phyloP scores from a whole-genome alignment of 2,888 invertebrate species.

The Lepeophtheirus nordmannii region DNA sequence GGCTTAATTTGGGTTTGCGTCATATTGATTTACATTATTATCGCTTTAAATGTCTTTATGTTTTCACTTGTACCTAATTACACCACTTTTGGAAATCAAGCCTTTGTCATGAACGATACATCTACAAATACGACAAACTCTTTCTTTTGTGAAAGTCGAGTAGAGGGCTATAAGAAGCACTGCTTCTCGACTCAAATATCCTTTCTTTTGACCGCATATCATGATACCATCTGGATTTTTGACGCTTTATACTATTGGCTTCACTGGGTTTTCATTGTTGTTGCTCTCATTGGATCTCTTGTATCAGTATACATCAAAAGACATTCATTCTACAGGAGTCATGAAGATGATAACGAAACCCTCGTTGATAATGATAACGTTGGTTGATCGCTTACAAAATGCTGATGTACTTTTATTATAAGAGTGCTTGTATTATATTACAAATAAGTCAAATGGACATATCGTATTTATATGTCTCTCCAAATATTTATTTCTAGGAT shows the following conservation, averaged over 20 bases:
- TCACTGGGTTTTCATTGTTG: conserved; percentile 35
- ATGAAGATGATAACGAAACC: conserved; percentile 7
- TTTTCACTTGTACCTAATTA: conserved; percentile 37
- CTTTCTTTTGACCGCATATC: conserved; percentile 34
- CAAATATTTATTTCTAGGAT: too few relatives aligned
- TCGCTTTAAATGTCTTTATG: conserved; percentile 36
- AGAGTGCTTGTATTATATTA: too few relatives aligned
- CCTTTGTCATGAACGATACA: conserved; percentile 29
- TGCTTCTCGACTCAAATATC: conserved; percentile 35
- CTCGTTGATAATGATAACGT: neutral
- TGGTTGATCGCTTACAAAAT: too few relatives aligned
- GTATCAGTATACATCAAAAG: neutral
- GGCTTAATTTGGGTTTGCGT: conserved; percentile 33
- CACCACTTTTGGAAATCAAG: conserved; percentile 36
- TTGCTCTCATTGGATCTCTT: conserved; percentile 25
- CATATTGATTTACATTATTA: conserved; percentile 34
- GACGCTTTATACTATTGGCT: conserved; percentile 36
- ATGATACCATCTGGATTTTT: conserved; percentile 38
- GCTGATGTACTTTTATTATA: too few relatives aligned
- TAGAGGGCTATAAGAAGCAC: conserved; percentile 30
- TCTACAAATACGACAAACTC: conserved; percentile 19
- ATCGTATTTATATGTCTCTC: too few relatives aligned
- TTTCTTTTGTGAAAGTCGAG: conserved; percentile 2
- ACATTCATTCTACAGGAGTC: neutral
- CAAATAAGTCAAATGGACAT: too few relatives aligned